phyloP scores from a whole-genome alignment of 1,140 invertebrate genomes.

The Drosophila nikananu region DNA sequence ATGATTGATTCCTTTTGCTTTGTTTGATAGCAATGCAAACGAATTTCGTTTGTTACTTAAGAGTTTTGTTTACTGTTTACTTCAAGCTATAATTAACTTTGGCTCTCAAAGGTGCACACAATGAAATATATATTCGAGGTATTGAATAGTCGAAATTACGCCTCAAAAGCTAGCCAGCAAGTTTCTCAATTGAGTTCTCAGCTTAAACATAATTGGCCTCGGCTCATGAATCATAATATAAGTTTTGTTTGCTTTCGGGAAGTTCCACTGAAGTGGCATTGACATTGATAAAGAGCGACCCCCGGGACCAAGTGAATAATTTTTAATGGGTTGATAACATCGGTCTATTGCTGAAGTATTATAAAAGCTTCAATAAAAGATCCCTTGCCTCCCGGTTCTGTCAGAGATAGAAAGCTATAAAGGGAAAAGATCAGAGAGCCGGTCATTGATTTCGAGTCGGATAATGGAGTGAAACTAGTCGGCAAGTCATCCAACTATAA shows the following conservation, averaged over 20 bases:
- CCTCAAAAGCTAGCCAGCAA: background rate
- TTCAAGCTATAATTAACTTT: slow-evolving; percentile 24
- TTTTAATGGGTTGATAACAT: slow-evolving; percentile 35
- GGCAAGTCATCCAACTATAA: slow-evolving; percentile 37
- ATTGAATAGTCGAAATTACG: background rate
- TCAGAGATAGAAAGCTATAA: slow-evolving; percentile 10
- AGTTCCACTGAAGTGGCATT: slow-evolving; percentile 46
- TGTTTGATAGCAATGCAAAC: slow-evolving; percentile 20
- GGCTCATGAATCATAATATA: slow-evolving; percentile 35
- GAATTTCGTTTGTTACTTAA: slow-evolving; percentile 4
- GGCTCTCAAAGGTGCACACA: slow-evolving; percentile 6
- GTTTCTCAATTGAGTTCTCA: slow-evolving; percentile 31
- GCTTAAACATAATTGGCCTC: slow-evolving; percentile 37
- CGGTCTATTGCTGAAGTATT: slow-evolving; percentile 15
- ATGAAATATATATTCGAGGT: slow-evolving; percentile 3
- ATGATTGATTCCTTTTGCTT: slow-evolving; percentile 24
- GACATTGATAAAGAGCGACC: slow-evolving; percentile 39
- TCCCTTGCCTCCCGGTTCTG: slow-evolving; percentile 2
- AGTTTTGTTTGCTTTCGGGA: slow-evolving; percentile 33
- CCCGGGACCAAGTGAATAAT: slow-evolving; percentile 31
- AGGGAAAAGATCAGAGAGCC: slow-evolving; percentile 7
- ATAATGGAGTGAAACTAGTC: slow-evolving; percentile 2
- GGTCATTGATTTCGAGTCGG: slow-evolving; percentile 9
- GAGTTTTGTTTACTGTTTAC: slow-evolving; percentile 26
- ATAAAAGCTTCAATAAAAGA: slow-evolving; percentile 10